phyloP scores from a whole-genome alignment of 2,797 vertebrate species.

The Aeoliscus strigatus region DNA sequence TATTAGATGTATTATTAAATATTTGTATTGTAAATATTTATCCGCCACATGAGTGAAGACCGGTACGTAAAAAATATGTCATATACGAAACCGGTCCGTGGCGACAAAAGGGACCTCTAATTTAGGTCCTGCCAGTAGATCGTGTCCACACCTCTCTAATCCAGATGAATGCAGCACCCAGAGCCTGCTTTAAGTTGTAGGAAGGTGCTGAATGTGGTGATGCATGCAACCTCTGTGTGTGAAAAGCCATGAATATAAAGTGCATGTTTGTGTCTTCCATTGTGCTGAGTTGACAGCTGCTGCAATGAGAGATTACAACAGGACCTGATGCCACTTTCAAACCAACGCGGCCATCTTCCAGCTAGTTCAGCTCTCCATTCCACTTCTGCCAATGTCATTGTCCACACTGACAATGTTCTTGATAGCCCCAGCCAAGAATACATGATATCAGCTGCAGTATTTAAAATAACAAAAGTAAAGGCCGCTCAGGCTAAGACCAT shows the following conservation, averaged over 20 bases:
- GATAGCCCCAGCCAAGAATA: constrained; percentile 28
- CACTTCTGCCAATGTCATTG: constrained; percentile 60
- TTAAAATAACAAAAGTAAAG: constrained; percentile 48
- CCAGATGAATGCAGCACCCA: constrained; percentile 8
- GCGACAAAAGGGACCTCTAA: too few relatives aligned
- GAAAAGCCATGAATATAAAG: constrained; percentile 58
- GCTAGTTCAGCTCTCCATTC: constrained; percentile 36
- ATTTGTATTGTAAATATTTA: too few relatives aligned
- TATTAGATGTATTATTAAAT: too few relatives aligned
- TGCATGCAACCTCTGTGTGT: constrained; percentile 15
- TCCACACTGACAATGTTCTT: constrained; percentile 18
- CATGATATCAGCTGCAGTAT: constrained; percentile 27
- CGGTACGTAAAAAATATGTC: too few relatives aligned
- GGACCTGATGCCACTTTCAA: constrained; percentile 45
- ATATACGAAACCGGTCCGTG: too few relatives aligned
- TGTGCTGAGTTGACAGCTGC: constrained; percentile 56
- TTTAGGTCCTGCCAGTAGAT: too few relatives aligned
- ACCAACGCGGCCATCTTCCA: constrained; percentile 39
- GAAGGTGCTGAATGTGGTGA: constrained; percentile 27
- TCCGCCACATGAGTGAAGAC: too few relatives aligned
- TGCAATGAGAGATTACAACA: constrained; percentile 50
- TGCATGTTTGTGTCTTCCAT: constrained; percentile 25
- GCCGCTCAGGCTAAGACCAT: constrained; percentile 28
- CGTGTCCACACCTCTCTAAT: constrained; percentile 1
- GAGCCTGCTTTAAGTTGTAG: constrained; percentile 1